These are phyloP conservation scores for Lepidonotus clava DNA, from an alignment of 2,888 invertebrate genomes.

Conservation along the genomic window DNA sequence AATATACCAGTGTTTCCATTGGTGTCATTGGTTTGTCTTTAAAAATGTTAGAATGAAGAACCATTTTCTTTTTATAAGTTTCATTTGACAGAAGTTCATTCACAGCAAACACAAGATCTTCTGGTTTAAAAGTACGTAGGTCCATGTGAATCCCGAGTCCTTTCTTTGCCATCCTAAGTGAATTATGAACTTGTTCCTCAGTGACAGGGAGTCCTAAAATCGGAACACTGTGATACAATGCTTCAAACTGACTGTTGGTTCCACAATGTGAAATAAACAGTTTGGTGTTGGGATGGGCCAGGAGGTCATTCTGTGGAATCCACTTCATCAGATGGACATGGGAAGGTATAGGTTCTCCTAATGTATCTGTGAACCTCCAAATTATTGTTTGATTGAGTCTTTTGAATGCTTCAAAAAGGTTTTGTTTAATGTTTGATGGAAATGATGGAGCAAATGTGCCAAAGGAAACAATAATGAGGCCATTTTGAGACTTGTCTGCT, in stretches of 20 bases:
- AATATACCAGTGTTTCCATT: neutral
- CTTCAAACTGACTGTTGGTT: slow-evolving; percentile 18
- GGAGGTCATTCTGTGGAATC: slow-evolving; percentile 26
- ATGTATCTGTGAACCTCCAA: neutral
- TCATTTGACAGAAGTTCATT: neutral
- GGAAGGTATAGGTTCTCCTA: neutral
- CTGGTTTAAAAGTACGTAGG: neutral
- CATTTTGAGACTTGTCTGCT: neutral
- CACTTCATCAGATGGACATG: neutral
- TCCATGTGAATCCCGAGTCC: neutral
- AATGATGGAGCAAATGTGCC: neutral
- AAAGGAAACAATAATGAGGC: neutral
- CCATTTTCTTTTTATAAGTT: neutral
- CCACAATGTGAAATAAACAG: slow-evolving; percentile 12
- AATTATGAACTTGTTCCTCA: neutral
- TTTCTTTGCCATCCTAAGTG: neutral
- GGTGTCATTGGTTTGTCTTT: neutral
- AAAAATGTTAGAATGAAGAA: neutral
- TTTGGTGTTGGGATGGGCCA: neutral
- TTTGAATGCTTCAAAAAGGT: neutral
- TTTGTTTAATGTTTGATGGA: neutral
- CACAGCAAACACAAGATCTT: neutral
- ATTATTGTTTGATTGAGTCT: neutral
- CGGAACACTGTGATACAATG: neutral
- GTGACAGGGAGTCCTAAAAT: neutral